phyloP scores from a whole-genome alignment of 2,113 vertebrate species.

The Pimephales promelas region DNA sequence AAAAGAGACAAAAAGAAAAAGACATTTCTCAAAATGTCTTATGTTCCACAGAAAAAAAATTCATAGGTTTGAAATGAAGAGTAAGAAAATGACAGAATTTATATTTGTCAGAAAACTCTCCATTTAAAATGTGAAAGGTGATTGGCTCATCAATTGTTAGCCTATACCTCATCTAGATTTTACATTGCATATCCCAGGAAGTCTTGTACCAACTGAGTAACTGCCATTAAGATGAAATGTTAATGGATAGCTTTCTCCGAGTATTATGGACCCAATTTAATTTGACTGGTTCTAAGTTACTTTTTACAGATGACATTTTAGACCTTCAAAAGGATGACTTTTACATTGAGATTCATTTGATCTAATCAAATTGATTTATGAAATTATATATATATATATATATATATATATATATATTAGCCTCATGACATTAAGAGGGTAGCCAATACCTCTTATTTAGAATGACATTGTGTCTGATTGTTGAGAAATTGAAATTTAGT shows the following conservation, averaged over 20 bases:
- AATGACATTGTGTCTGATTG: background rate
- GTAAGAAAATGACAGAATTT: background rate
- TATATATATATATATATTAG: too few relatives aligned
- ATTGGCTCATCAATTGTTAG: too few relatives aligned
- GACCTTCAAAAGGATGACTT: background rate
- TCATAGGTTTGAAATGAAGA: background rate
- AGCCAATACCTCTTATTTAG: background rate
- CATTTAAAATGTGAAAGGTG: background rate
- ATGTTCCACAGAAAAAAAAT: too few relatives aligned
- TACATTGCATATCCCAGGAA: background rate
- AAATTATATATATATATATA: too few relatives aligned
- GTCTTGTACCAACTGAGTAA: background rate
- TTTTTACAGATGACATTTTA: background rate
- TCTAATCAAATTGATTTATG: background rate
- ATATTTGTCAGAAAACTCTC: background rate
- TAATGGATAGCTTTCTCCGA: background rate
- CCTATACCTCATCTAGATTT: background rate
- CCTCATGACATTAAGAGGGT: background rate
- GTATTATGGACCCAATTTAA: background rate
- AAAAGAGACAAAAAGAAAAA: too few relatives aligned
- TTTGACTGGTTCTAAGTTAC: background rate
- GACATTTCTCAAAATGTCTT: too few relatives aligned
- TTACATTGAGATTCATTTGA: background rate
- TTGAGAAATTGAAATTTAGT: too few relatives aligned
- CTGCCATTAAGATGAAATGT: background rate